Evolutionary conservation across 2,113 vertebrate species (phyloP).

Genomic region (Pteronura brasiliensis): DNA sequence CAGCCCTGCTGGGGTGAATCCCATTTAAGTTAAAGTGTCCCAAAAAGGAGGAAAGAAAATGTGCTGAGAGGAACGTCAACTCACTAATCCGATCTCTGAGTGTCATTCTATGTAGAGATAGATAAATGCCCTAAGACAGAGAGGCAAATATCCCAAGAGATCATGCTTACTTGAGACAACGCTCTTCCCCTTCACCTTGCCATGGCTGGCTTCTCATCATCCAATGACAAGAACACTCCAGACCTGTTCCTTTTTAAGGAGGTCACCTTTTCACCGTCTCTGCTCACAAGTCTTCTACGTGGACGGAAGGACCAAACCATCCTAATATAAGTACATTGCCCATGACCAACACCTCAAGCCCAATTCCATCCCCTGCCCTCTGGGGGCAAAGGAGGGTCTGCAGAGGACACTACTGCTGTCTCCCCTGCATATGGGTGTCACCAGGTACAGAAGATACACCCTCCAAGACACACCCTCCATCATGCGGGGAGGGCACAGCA

Average conservation of each 20-base stretch:
- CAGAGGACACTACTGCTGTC: no score
- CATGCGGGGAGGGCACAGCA: not conserved
- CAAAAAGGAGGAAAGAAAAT: not conserved
- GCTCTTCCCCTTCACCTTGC: not conserved
- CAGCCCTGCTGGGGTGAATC: not conserved
- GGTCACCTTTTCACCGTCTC: not conserved
- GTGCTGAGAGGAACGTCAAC: not conserved
- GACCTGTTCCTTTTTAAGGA: not conserved
- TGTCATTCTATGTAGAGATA: not conserved
- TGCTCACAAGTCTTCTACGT: not conserved
- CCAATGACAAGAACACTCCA: not conserved
- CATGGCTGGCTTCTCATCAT: not conserved
- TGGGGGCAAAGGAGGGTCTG: not conserved
- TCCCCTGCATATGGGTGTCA: not conserved
- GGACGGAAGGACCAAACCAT: not conserved
- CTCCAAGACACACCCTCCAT: not conserved
- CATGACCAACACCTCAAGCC: fast-evolving
- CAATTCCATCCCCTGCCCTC: not conserved
- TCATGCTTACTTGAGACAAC: not conserved
- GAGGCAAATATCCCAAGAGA: not conserved
- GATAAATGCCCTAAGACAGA: not conserved
- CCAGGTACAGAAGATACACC: not conserved
- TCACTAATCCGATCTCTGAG: not conserved
- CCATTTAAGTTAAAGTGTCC: not conserved
- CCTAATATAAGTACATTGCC: not conserved